A percentile compares a stretch with the other conserved stretches of the same genome.
These are phyloP conservation scores for Charina bottae DNA, from an alignment of 2,113 vertebrate species.

Conservation along the genomic window DNA sequence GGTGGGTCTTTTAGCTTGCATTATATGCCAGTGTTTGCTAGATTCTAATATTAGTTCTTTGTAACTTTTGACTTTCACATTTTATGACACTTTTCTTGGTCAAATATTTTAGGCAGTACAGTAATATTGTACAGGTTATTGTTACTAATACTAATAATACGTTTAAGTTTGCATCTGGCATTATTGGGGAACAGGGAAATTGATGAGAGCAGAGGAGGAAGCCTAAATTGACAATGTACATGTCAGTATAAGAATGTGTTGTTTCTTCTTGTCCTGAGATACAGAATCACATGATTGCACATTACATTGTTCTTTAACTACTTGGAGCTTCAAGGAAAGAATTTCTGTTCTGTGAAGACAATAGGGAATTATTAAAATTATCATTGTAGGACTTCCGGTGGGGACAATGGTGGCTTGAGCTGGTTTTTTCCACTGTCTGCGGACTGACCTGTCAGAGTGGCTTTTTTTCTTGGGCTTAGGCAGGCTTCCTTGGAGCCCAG, in stretches of 20 bases:
- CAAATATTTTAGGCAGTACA: constrained; percentile 33
- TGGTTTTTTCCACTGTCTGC: too few relatives aligned
- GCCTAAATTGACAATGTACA: not conserved
- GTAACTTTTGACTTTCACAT: constrained; percentile 2
- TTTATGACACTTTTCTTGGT: not conserved
- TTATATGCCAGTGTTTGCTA: not conserved
- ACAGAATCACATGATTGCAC: constrained; percentile 20
- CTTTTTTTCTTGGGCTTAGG: too few relatives aligned
- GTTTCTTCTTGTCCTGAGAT: not conserved
- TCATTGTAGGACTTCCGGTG: not conserved
- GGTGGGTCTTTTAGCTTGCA: not conserved
- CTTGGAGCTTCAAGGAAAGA: constrained; percentile 15
- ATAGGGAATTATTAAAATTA: constrained; percentile 20
- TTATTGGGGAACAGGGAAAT: not conserved
- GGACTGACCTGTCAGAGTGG: too few relatives aligned
- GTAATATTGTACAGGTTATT: constrained; percentile 21
- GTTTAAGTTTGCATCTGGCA: not conserved
- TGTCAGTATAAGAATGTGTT: not conserved
- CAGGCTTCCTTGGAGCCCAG: too few relatives aligned
- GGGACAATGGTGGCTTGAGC: too few relatives aligned
- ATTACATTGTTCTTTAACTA: constrained; percentile 28
- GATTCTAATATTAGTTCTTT: not conserved
- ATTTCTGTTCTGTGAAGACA: constrained; percentile 29
- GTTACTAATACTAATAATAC: constrained; percentile 18
- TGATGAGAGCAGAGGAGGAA: not conserved